phyloP scores from a whole-genome alignment of 53 echinoderm and acorn worm species.

The Crossaster papposus region DNA sequence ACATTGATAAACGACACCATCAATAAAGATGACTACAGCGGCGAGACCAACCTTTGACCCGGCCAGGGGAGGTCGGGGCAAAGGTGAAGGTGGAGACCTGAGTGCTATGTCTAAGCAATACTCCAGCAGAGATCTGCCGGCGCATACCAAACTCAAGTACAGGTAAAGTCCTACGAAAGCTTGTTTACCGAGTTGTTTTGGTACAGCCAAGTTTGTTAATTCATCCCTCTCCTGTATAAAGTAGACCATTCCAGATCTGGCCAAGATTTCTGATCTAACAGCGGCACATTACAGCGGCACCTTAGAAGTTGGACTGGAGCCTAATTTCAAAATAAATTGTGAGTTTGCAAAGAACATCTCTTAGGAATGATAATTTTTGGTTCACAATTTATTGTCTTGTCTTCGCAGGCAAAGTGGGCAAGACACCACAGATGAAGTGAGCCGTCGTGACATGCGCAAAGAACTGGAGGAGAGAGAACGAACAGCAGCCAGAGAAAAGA shows the following conservation, averaged over 20 bases:
- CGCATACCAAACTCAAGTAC: slow-evolving; percentile 96
- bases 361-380: not conserved
- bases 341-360: not conserved
- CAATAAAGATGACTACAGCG: slow-evolving; percentile 91
- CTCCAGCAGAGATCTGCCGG: slow-evolving; percentile 94
- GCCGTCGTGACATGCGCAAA: slow-evolving; percentile 91
- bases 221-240: not conserved
- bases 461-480: slow-evolving; percentile 94
- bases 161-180: slow-evolving; percentile 61
- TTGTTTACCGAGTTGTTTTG: not conserved
- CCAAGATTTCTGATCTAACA: too few species aligned
- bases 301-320: not conserved
- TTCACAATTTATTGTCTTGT: not conserved
- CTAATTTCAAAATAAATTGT: not conserved
- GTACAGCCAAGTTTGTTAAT: not conserved
- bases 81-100: slow-evolving; percentile 93
- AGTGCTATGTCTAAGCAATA: slow-evolving; percentile 98
- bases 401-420: slow-evolving; percentile 92
- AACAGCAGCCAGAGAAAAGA: slow-evolving; percentile 87
- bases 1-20: slow-evolving; percentile 3
- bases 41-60: slow-evolving; percentile 96
- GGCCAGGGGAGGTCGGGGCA: slow-evolving; percentile 90
- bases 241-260: not conserved
- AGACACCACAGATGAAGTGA: slow-evolving; percentile 88
- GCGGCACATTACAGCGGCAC: not conserved